These are phyloP conservation scores for Ormyrus nitidulus DNA, from an alignment of 2,888 invertebrate genomes.

Conservation along the genomic window DNA sequence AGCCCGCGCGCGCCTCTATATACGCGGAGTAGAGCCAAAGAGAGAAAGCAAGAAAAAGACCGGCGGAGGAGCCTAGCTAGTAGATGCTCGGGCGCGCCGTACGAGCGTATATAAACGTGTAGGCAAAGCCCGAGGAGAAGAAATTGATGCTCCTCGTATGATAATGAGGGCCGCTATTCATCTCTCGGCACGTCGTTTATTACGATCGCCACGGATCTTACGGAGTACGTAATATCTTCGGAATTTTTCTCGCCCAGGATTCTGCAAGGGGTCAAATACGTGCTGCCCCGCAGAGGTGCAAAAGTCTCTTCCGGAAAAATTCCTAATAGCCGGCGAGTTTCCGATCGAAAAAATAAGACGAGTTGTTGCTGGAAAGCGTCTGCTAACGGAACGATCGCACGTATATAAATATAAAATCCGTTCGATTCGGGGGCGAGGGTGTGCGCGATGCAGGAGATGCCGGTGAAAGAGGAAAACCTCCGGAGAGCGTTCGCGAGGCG, in stretches of 20 bases:
- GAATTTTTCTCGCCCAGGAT: conserved; percentile 18
- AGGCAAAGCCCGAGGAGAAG: conserved; percentile 2
- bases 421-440: too few species aligned
- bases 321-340: background rate
- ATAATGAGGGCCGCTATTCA: conserved; percentile 49
- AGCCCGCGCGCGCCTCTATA: conserved; percentile 5
- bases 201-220: conserved; percentile 53
- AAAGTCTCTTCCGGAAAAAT: conserved; percentile 9
- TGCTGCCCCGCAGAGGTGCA: conserved; percentile 8
- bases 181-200: conserved; percentile 46
- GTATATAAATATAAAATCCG: too few species aligned
- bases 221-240: conserved; percentile 47
- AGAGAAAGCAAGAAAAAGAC: conserved; percentile 3
- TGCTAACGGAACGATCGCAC: too few species aligned
- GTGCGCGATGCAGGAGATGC: too few species aligned
- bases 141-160: conserved; percentile 50
- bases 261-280: conserved; percentile 7
- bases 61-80: background rate
- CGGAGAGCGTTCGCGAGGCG: background rate
- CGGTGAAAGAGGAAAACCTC: background rate
- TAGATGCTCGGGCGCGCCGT: background rate
- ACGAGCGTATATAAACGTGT: background rate
- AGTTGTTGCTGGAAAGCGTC: too few species aligned
- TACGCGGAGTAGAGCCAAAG: background rate
- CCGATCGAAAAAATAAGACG: background rate